phyloP scores from a whole-genome alignment of 2,797 vertebrate genomes.

The Halcyon badia region DNA sequence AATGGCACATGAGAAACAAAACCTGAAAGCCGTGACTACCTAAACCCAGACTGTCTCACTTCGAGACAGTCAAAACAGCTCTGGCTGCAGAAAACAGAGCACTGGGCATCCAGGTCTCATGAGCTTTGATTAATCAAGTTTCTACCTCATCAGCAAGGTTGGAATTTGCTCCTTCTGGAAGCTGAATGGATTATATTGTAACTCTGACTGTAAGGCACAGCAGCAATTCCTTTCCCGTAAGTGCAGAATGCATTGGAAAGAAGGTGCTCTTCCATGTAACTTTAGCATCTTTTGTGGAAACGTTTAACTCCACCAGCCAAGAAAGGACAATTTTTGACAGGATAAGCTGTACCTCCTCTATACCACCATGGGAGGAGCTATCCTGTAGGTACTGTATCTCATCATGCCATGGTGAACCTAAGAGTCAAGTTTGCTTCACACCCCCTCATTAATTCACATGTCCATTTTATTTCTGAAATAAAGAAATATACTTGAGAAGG shows the following conservation, averaged over 20 bases:
- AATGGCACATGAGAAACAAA: not conserved
- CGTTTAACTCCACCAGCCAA: not conserved
- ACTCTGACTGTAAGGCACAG: not conserved
- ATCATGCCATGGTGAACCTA: not conserved
- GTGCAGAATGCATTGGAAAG: not conserved
- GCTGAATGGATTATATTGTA: not conserved
- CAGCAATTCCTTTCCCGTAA: not conserved
- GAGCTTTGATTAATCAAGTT: not conserved
- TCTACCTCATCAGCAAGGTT: not conserved
- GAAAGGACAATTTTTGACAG: not conserved
- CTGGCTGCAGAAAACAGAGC: not conserved
- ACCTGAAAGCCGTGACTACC: not conserved
- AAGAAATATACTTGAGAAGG: not conserved
- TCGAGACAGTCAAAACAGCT: fast-evolving
- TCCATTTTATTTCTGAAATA: not conserved
- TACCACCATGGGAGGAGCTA: not conserved
- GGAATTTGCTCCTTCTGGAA: not conserved
- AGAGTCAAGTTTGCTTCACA: not conserved
- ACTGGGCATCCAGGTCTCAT: not conserved
- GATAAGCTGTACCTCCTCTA: not conserved
- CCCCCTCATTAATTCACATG: not conserved
- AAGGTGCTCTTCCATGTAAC: not conserved
- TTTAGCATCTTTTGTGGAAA: not conserved
- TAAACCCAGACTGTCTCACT: not conserved
- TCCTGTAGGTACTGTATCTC: not conserved